These are phyloP conservation scores for Onchidella celtica DNA, from an alignment of 2,888 invertebrate genomes.

Conservation along the genomic window DNA sequence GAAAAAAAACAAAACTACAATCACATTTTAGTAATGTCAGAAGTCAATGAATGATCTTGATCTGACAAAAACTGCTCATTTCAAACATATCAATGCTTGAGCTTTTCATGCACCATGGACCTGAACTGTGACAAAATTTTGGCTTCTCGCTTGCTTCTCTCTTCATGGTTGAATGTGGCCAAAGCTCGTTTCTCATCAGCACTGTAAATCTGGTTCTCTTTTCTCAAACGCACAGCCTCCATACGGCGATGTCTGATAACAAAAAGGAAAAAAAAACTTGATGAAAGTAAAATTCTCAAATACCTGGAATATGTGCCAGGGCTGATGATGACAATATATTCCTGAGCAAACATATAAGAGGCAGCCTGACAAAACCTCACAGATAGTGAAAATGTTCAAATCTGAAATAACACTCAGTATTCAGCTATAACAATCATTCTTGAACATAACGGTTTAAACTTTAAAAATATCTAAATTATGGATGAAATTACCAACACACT, in stretches of 20 bases:
- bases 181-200: slow-evolving; percentile 99
- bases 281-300: no score
- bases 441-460: no score
- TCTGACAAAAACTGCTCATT: no score
- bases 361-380: not conserved
- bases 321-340: no score
- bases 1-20: no score
- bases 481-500: no score
- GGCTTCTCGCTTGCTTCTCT: slow-evolving; percentile 96
- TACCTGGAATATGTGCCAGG: no score
- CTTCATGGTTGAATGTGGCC: slow-evolving; percentile 99
- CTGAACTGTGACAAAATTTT: slow-evolving; percentile 93
- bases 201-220: slow-evolving; percentile 99
- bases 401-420: no score
- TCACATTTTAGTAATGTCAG: no score
- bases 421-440: no score
- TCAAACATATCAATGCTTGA: slow-evolving; percentile 31
- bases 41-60: no score
- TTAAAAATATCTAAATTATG: no score
- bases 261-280: slow-evolving; percentile 52
- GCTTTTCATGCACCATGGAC: slow-evolving; percentile 71
- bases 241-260: slow-evolving; percentile 90
- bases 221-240: slow-evolving; percentile 99
- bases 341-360: not conserved
- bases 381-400: not conserved